A percentile compares a stretch with the other conserved stretches of the same genome.
These are phyloP conservation scores for Eudyptes chrysolophus DNA, from an alignment of 2,113 vertebrate genomes.

Conservation along the genomic window DNA sequence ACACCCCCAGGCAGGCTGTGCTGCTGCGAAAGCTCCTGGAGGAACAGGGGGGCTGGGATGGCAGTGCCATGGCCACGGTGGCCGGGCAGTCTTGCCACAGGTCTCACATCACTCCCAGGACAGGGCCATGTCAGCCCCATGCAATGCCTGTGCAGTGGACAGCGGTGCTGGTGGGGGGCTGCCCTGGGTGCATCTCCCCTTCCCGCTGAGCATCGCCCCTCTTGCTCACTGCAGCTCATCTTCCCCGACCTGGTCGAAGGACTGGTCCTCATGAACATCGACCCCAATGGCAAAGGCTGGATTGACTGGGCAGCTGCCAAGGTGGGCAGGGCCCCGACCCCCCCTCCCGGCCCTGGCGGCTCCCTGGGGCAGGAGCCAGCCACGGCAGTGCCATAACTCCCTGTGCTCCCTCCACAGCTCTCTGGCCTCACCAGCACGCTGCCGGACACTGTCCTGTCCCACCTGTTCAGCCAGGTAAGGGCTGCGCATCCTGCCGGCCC, in stretches of 20 bases:
- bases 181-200: not conserved
- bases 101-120: not conserved
- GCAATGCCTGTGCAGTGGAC: not conserved
- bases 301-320: slow-evolving; percentile 98
- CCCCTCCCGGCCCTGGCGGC: rapidly evolving
- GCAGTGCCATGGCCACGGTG: not conserved
- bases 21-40: not conserved
- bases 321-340: slow-evolving; percentile 55
- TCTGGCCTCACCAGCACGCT: slow-evolving; percentile 91
- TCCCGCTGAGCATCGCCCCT: not conserved
- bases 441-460: slow-evolving; percentile 88
- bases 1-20: not conserved
- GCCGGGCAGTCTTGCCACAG: not conserved
- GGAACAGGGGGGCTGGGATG: rapidly evolving
- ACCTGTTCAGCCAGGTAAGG: slow-evolving; percentile 96
- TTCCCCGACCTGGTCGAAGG: slow-evolving; percentile 95
- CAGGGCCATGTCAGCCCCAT: rapidly evolving
- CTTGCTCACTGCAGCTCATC: slow-evolving; percentile 80
- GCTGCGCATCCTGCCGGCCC: not conserved
- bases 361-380: not conserved
- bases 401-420: slow-evolving; percentile 68
- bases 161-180: not conserved
- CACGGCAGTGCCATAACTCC: rapidly evolving
- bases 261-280: slow-evolving; percentile 94
- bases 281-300: slow-evolving; percentile 97